These are phyloP conservation scores for Hippocampus barbouri DNA, from an alignment of 2,113 vertebrate species.

Conservation along the genomic window DNA sequence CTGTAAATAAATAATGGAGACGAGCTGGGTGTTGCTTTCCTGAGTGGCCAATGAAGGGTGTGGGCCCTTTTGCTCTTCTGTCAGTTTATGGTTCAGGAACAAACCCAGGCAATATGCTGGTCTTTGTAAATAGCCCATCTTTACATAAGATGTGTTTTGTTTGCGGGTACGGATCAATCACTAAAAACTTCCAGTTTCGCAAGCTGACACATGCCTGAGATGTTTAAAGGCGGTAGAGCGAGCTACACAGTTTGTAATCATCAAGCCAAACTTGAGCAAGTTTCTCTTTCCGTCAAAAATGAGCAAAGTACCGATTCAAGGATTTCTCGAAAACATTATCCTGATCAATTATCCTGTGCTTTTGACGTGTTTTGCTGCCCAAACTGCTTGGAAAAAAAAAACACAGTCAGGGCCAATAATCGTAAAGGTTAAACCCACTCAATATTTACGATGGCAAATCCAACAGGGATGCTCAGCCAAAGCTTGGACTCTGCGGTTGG, in stretches of 20 bases:
- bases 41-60: slow-evolving; percentile 58
- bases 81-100: slow-evolving; percentile 32
- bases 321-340: slow-evolving; percentile 7
- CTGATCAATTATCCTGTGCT: neutral
- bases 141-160: neutral
- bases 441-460: neutral
- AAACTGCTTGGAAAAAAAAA: neutral
- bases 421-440: neutral
- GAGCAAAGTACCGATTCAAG: slow-evolving; percentile 45
- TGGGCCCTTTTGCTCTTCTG: slow-evolving; percentile 41
- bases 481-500: neutral
- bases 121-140: neutral
- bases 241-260: neutral
- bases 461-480: neutral
- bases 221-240: slow-evolving; percentile 30
- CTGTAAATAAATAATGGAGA: slow-evolving; percentile 70
- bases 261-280: neutral
- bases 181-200: slow-evolving; percentile 24
- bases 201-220: slow-evolving; percentile 31
- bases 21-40: slow-evolving; percentile 70
- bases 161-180: slow-evolving; percentile 18
- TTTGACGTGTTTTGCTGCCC: neutral
- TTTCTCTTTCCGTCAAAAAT: neutral
- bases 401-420: neutral
- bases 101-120: neutral